A percentile compares a stretch with the other conserved stretches of the same genome.
Conservation (phyloP, 2,797 vertebrate genomes). For the Pseudochromis fuscus region DNA sequence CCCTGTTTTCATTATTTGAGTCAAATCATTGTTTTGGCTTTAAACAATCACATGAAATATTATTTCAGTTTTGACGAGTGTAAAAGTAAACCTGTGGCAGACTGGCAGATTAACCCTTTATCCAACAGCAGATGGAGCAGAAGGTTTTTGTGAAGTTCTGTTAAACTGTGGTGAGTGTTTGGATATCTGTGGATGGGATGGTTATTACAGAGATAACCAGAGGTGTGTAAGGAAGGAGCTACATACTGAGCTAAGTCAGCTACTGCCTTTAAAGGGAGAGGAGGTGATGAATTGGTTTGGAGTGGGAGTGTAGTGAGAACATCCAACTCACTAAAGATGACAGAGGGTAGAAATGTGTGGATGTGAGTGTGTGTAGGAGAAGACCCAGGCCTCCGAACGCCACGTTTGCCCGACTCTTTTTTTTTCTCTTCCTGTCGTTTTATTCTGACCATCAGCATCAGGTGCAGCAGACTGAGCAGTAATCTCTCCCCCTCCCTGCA, state of each 20-base stretch:
- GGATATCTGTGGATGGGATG: neutral
- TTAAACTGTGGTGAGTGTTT: neutral
- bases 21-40: too few relatives aligned
- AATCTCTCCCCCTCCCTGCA: constrained; percentile 15
- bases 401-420: constrained; percentile 48
- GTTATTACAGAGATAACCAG: neutral
- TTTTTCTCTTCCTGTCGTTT: constrained; percentile 27
- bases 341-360: constrained; percentile 30
- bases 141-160: neutral
- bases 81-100: too few relatives aligned
- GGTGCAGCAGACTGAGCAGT: constrained; percentile 53
- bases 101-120: too few relatives aligned
- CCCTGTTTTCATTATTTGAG: constrained; percentile 32
- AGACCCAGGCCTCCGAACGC: constrained; percentile 29
- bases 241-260: neutral
- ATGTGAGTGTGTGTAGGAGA: neutral
- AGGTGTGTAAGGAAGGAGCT: constrained; percentile 2
- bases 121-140: too few relatives aligned
- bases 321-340: constrained; percentile 44
- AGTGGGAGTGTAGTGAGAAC: constrained; percentile 36
- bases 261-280: constrained; percentile 11
- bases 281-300: constrained; percentile 42
- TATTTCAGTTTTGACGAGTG: too few relatives aligned
- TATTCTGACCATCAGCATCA: constrained; percentile 55
- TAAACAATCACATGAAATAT: too few relatives aligned